Percentiles rank a stretch among this genome's conserved stretches.
phyloP scores from a whole-genome alignment of 2,797 vertebrate genomes.

The Monodelphis domestica region DNA sequence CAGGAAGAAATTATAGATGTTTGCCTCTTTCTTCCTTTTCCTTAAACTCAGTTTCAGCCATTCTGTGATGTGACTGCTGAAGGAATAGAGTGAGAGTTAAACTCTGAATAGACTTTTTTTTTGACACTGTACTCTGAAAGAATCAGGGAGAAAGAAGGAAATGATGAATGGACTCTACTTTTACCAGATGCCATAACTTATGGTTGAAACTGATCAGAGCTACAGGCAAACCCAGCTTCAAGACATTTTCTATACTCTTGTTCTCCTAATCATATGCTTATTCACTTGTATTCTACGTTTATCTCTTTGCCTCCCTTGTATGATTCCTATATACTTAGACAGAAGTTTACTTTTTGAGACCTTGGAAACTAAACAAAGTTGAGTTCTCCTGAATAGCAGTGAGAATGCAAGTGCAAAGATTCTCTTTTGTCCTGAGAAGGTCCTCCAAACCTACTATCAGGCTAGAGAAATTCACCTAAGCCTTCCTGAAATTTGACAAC shows the following conservation, averaged over 20 bases:
- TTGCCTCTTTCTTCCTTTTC: not conserved
- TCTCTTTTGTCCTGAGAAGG: not conserved
- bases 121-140: not conserved
- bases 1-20: not conserved
- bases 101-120: not conserved
- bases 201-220: not conserved
- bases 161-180: not conserved
- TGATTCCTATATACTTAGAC: not conserved
- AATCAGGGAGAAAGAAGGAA: not conserved
- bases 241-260: not conserved
- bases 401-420: not conserved
- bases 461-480: not conserved
- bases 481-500: not conserved
- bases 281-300: not conserved
- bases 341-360: not conserved
- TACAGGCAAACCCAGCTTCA: not conserved
- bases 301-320: not conserved
- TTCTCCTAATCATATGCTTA: not conserved
- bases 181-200: not conserved
- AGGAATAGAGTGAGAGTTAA: not conserved
- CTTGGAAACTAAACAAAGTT: not conserved
- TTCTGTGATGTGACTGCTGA: not conserved
- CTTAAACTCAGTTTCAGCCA: not conserved
- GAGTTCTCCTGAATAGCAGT: not conserved
- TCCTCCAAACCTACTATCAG: not conserved